A percentile compares a stretch with the other conserved stretches of the same genome.
Evolutionary conservation across 1,140 invertebrate species (phyloP).

Genomic region (Berghia stephanieae): DNA sequence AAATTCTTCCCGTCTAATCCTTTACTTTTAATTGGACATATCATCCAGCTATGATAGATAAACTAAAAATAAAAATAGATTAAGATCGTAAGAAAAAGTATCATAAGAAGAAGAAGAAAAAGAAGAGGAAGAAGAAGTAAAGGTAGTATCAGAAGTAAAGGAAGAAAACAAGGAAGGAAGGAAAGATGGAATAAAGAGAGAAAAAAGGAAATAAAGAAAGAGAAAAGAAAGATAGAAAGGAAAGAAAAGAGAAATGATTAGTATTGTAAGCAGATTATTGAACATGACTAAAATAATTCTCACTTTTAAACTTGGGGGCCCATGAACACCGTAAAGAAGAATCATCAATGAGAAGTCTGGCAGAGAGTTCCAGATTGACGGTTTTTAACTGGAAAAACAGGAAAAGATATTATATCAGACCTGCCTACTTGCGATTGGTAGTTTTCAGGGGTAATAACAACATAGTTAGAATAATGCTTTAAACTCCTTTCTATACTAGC

Average conservation of each 20-base stretch:
- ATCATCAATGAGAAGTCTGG: conserved; percentile 73
- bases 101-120: too few relatives aligned
- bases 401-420: conserved; percentile 4
- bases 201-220: conserved; percentile 12
- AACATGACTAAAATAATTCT: conserved; percentile 33
- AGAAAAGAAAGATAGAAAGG: neutral
- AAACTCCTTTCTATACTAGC: too few relatives aligned
- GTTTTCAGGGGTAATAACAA: too few relatives aligned
- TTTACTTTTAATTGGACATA: too few relatives aligned
- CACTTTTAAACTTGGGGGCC: conserved; percentile 68
- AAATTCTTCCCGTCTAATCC: too few relatives aligned
- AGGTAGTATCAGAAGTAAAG: neutral
- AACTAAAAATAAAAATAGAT: too few relatives aligned
- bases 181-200: neutral
- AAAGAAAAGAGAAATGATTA: neutral
- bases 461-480: too few relatives aligned
- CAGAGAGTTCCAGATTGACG: conserved; percentile 77
- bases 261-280: neutral
- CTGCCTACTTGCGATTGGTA: too few relatives aligned
- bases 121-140: neutral
- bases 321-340: conserved; percentile 61
- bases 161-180: too few relatives aligned
- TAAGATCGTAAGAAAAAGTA: too few relatives aligned
- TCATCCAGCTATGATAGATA: too few relatives aligned
- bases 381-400: conserved; percentile 71